These are phyloP conservation scores for Physeter macrocephalus DNA, from an alignment of 2,113 vertebrate species.

Conservation along the genomic window DNA sequence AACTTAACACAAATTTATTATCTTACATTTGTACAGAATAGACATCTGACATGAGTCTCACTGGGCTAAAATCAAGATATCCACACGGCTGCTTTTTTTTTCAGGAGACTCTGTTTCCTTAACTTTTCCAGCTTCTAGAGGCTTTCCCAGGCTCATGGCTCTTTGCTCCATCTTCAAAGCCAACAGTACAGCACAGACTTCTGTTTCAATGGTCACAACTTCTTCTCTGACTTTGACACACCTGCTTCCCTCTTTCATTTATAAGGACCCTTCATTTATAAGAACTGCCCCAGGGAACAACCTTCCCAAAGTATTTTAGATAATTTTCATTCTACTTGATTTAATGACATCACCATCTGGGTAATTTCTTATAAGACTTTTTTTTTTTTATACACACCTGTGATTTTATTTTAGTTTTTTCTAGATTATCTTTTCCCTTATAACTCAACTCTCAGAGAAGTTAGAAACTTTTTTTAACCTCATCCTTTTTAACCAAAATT, in stretches of 20 bases:
- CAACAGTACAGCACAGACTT: not conserved
- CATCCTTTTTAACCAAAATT: not conserved
- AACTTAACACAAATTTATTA: not conserved
- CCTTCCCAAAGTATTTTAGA: not conserved
- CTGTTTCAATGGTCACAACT: not conserved
- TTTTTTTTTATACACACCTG: not conserved
- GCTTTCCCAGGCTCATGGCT: not conserved
- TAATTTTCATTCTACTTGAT: not conserved
- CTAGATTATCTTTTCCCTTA: not conserved
- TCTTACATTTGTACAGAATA: not conserved
- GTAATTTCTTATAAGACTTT: not conserved
- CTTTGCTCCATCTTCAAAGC: not conserved
- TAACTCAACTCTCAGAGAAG: not conserved
- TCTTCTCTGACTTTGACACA: not conserved
- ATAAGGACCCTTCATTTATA: not conserved
- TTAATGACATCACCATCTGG: not conserved
- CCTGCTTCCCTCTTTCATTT: not conserved
- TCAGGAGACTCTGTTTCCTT: not conserved
- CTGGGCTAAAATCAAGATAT: not conserved
- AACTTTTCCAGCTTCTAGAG: not conserved
- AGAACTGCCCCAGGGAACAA: not conserved
- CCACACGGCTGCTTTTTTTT: not conserved
- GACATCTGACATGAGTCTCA: not conserved
- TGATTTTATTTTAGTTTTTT: not conserved
- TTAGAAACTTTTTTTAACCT: not conserved